Percentiles rank a stretch among this genome's conserved stretches.
Evolutionary conservation across 2,888 invertebrate genomes (phyloP).

Genomic region (Ariolimax columbianus): DNA sequence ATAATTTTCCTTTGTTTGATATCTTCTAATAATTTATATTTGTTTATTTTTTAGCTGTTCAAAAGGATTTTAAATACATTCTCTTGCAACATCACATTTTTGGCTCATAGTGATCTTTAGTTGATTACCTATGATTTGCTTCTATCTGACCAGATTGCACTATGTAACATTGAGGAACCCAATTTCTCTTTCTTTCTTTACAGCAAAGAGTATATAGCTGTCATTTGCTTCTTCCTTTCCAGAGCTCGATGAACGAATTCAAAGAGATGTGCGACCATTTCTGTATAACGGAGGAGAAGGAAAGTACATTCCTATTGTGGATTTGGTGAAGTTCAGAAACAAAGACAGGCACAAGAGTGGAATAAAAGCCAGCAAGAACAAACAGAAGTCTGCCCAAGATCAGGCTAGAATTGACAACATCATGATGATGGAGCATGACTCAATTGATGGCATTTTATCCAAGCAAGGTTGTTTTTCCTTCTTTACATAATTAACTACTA

Average conservation of each 20-base stretch:
- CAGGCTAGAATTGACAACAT: conserved; percentile 73
- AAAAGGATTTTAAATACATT: no score
- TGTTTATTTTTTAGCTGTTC: no score
- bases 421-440: conserved; percentile 62
- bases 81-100: no score
- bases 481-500: neutral
- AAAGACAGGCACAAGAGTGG: conserved; percentile 59
- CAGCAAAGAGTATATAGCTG: no score
- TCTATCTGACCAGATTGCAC: no score
- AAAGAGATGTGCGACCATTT: conserved; percentile 91
- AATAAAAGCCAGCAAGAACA: conserved; percentile 56
- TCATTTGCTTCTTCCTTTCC: neutral
- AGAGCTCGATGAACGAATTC: conserved; percentile 94
- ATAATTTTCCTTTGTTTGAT: no score
- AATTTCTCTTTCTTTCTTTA: no score
- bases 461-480: conserved; percentile 62
- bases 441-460: conserved; percentile 59
- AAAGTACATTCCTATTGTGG: conserved; percentile 91
- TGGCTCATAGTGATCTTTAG: no score
- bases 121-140: no score
- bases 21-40: no score
- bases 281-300: conserved; percentile 96
- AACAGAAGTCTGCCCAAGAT: conserved; percentile 64
- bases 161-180: no score
- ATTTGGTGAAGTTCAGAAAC: conserved; percentile 86